phyloP scores from a whole-genome alignment of 2,113 vertebrate genomes.

The Sinocyclocheilus anshuiensis region DNA sequence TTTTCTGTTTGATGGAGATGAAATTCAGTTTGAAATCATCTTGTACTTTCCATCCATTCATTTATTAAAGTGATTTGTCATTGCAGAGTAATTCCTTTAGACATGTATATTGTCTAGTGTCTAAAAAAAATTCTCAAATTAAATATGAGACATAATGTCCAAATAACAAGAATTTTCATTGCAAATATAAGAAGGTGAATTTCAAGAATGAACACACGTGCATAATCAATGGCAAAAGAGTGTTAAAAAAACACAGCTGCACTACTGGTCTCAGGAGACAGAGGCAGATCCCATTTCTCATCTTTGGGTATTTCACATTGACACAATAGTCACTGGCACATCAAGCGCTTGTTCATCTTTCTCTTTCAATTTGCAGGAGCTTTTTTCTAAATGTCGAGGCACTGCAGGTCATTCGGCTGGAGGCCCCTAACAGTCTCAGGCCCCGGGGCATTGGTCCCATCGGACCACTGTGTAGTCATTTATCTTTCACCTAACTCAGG shows the following conservation, averaged over 20 bases:
- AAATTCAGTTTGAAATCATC: not conserved
- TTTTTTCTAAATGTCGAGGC: not conserved
- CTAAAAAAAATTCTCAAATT: too few relatives aligned
- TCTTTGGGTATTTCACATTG: not conserved
- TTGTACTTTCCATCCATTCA: not conserved
- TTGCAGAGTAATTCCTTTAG: not conserved
- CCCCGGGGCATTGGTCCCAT: not conserved
- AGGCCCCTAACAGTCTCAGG: not conserved
- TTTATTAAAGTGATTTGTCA: not conserved
- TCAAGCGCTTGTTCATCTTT: not conserved
- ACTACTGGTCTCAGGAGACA: not conserved
- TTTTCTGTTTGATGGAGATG: not conserved
- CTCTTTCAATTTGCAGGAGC: not conserved
- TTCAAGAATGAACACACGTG: not conserved
- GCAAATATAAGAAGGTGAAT: not conserved
- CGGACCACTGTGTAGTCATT: not conserved
- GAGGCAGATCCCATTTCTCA: not conserved
- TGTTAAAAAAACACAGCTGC: not conserved
- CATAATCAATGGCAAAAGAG: not conserved
- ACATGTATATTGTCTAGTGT: too few relatives aligned
- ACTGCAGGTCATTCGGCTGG: not conserved
- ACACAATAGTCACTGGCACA: not conserved
- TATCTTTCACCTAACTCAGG: not conserved
- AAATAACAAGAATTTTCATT: not conserved
- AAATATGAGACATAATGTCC: not conserved